Evolutionary conservation across 2,113 vertebrate species (phyloP).

Genomic region (Microcebus jonahi): DNA sequence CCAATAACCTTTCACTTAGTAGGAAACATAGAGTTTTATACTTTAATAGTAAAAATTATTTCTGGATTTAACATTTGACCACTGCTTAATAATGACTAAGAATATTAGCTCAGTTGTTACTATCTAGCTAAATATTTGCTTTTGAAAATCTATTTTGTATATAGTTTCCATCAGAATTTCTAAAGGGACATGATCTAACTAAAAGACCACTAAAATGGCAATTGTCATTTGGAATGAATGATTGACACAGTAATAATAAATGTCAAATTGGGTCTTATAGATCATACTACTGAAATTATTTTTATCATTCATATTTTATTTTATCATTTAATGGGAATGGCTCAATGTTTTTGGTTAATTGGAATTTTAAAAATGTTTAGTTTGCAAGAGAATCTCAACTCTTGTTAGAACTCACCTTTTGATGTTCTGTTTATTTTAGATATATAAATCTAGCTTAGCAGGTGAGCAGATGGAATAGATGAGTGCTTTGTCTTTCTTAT

Average conservation of each 20-base stretch:
- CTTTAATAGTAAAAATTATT: conserved; percentile 38
- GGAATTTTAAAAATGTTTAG: conserved; percentile 40
- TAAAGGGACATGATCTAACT: conserved; percentile 52
- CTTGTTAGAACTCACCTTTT: conserved; percentile 48
- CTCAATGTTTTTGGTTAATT: conserved; percentile 60
- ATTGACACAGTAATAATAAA: neutral
- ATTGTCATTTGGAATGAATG: conserved; percentile 47
- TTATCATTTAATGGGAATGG: neutral
- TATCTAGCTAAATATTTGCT: conserved; percentile 27
- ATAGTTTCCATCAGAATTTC: conserved; percentile 41
- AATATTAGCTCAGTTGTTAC: conserved; percentile 35
- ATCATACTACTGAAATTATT: conserved; percentile 47
- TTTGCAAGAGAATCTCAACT: conserved; percentile 47
- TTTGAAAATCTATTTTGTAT: conserved; percentile 58
- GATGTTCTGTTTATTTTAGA: conserved; percentile 67
- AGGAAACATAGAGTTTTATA: conserved; percentile 30
- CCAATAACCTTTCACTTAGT: neutral
- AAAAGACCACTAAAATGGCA: neutral
- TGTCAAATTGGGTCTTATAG: conserved; percentile 49
- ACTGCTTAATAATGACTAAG: neutral
- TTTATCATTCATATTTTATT: conserved; percentile 6
- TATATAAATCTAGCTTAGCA: conserved; percentile 49
- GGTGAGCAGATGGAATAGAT: conserved; percentile 38
- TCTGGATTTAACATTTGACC: conserved; percentile 50
- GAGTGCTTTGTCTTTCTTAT: conserved; percentile 31